Conservation (phyloP, 2,888 invertebrate genomes). For the Drosophila ustulata region DNA sequence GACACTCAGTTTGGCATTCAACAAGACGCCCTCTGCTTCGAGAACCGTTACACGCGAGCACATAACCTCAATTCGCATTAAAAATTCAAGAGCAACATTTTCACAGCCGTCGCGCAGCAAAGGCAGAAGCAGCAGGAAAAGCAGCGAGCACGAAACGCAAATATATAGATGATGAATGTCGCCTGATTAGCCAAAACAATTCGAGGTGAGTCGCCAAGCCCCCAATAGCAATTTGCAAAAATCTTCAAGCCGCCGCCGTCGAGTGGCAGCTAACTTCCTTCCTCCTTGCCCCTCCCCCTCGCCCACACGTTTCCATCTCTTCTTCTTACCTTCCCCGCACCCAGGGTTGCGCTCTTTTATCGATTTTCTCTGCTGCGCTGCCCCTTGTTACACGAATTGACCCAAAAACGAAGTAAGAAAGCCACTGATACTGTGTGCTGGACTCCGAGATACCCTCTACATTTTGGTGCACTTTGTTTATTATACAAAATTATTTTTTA, state of each 20-base stretch:
- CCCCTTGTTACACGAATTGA: slow-evolving; percentile 68
- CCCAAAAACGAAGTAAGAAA: slow-evolving; percentile 58
- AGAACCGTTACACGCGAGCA: slow-evolving; percentile 27
- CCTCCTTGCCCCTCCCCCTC: background rate
- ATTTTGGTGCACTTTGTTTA: background rate
- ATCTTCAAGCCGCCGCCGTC: background rate
- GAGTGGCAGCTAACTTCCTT: background rate
- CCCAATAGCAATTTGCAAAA: background rate
- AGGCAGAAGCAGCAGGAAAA: background rate
- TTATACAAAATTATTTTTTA: no score
- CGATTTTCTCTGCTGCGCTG: slow-evolving; percentile 69
- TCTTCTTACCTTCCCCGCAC: background rate
- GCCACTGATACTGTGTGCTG: background rate
- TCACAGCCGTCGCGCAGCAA: background rate
- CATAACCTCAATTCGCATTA: slow-evolving; percentile 53
- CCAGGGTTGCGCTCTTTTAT: slow-evolving; percentile 64
- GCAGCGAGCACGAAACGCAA: slow-evolving; percentile 32
- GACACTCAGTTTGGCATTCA: background rate
- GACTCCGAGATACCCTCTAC: background rate
- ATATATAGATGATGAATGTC: slow-evolving; percentile 92
- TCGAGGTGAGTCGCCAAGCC: slow-evolving; percentile 88
- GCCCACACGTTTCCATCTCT: background rate
- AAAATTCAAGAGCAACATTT: slow-evolving; percentile 47
- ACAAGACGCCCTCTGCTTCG: background rate
- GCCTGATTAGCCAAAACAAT: slow-evolving; percentile 91